A percentile compares a stretch with the other conserved stretches of the same genome.
Conservation (phyloP, 2,797 vertebrate genomes). For the Darevskia nairensis region DNA sequence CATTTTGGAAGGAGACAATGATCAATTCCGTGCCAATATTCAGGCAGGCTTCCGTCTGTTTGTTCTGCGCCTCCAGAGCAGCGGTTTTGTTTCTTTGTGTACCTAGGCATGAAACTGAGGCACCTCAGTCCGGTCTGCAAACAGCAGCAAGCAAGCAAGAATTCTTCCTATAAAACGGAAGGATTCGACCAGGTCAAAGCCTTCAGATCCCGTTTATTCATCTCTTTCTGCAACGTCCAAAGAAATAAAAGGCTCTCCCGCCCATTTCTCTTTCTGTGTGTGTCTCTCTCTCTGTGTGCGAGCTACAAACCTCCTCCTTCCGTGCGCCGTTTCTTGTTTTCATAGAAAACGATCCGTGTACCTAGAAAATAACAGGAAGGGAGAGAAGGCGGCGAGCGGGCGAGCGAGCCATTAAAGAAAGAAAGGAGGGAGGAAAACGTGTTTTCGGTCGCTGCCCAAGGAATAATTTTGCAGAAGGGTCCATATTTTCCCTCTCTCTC, state of each 20-base stretch:
- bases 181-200: not conserved
- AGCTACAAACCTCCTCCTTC: slow-evolving; percentile 13
- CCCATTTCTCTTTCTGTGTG: not conserved
- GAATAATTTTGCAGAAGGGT: slow-evolving; percentile 68
- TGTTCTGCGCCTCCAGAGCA: not conserved
- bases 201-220: not conserved
- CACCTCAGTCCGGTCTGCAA: too few species aligned
- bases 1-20: not conserved
- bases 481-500: slow-evolving; percentile 56
- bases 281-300: not conserved
- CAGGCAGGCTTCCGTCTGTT: not conserved
- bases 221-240: not conserved
- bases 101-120: not conserved
- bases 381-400: slow-evolving; percentile 31
- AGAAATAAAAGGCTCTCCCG: not conserved
- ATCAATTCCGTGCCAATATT: not conserved
- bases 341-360: slow-evolving; percentile 68
- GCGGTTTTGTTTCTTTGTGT: not conserved
- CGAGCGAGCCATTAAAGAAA: not conserved
- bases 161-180: not conserved
- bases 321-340: slow-evolving; percentile 60
- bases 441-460: slow-evolving; percentile 59
- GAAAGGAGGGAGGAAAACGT: too few species aligned
- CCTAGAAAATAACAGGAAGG: slow-evolving; percentile 74
- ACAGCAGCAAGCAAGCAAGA: too few species aligned